Conservation (phyloP, 2,888 invertebrate species). For the Leptinotarsa peninsularis region DNA sequence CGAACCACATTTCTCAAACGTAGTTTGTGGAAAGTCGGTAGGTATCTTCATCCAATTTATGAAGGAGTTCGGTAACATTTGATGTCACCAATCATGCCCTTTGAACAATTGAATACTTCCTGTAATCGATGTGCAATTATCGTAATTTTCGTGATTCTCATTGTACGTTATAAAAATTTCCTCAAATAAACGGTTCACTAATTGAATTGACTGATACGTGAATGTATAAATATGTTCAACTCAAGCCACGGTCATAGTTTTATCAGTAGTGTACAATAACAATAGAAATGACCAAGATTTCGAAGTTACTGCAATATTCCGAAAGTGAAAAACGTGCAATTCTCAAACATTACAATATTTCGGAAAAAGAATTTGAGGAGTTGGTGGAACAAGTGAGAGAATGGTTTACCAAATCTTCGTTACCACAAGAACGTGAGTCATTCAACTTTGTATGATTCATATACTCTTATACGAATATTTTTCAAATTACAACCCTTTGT, state of each 20-base stretch:
- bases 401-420: slow-evolving; percentile 35
- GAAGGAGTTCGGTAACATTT: not conserved
- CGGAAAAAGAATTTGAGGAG: slow-evolving; percentile 32
- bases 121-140: not conserved
- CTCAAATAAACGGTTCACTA: not conserved
- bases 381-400: slow-evolving; percentile 28
- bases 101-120: not conserved
- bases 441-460: no score
- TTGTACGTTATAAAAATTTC: not conserved
- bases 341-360: slow-evolving; percentile 34
- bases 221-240: not conserved
- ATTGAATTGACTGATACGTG: not conserved
- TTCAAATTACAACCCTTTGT: no score
- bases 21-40: no score
- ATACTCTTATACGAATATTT: no score
- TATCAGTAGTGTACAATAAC: not conserved
- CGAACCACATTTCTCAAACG: no score
- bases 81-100: not conserved
- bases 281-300: slow-evolving; percentile 5
- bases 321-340: slow-evolving; percentile 41
- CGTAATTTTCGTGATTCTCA: not conserved
- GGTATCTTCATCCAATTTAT: not conserved
- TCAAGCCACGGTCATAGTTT: not conserved
- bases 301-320: slow-evolving; percentile 45
- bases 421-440: slow-evolving; percentile 39